These are phyloP conservation scores for Drosophila melanosoma DNA, from an alignment of 2,888 invertebrate genomes.

Conservation along the genomic window DNA sequence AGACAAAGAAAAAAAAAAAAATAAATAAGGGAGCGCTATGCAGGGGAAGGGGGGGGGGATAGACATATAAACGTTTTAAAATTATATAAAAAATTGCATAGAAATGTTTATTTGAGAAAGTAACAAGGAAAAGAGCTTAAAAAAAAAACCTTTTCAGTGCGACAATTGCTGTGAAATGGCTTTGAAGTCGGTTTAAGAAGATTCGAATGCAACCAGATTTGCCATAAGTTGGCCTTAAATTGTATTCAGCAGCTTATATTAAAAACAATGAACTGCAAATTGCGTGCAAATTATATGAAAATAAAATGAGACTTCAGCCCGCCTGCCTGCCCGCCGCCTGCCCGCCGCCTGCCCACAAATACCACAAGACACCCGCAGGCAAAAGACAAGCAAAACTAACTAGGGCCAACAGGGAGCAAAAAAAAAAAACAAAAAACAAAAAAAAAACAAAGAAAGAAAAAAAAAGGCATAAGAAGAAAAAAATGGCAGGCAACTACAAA, in stretches of 20 bases:
- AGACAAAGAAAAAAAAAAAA: not conserved
- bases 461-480: conserved; percentile 16
- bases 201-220: not conserved
- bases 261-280: conserved; percentile 62
- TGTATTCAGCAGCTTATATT: conserved; percentile 24
- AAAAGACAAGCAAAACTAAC: conserved; percentile 8
- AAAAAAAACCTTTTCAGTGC: not conserved
- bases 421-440: not conserved
- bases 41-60: not conserved
- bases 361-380: conserved; percentile 5
- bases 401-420: too few relatives aligned
- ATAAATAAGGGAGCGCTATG: not conserved
- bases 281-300: conserved; percentile 36
- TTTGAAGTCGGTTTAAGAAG: not conserved
- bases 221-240: conserved; percentile 4
- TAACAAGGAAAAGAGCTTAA: conserved; percentile 5
- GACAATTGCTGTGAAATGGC: not conserved
- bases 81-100: conserved; percentile 54
- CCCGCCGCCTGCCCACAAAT: not conserved
- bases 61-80: conserved; percentile 17
- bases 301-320: not conserved
- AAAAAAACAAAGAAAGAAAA: not conserved
- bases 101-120: conserved; percentile 54
- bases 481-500: not conserved
- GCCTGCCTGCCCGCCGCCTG: not conserved